Percentiles rank a stretch among this genome's conserved stretches.
These are phyloP conservation scores for Luperina nickerlii DNA, from an alignment of 2,888 invertebrate genomes.

Conservation along the genomic window DNA sequence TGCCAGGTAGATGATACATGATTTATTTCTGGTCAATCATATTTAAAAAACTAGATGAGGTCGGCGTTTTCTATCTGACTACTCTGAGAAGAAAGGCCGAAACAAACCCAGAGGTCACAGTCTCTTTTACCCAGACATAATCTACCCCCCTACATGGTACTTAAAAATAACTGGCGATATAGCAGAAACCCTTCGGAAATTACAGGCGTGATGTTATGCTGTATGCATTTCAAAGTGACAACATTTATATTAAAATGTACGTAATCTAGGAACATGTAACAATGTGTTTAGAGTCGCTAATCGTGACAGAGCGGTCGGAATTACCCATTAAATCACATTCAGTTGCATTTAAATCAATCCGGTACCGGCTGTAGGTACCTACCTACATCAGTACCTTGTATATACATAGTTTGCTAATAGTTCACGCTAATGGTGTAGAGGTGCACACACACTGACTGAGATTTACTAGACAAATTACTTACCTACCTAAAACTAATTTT, in stretches of 20 bases:
- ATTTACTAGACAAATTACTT: not conserved
- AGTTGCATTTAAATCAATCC: constrained; percentile 72
- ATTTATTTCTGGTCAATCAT: no score
- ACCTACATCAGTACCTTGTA: not conserved
- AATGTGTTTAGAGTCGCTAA: constrained; percentile 48
- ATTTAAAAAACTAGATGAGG: no score
- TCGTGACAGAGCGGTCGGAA: constrained; percentile 64
- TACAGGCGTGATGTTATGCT: not conserved
- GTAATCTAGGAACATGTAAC: constrained; percentile 9
- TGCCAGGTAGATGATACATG: no score
- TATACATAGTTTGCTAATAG: constrained; percentile 24
- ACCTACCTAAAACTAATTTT: not conserved
- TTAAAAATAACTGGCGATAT: not conserved
- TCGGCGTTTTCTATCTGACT: no score
- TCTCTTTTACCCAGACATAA: no score
- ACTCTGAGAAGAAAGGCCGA: no score
- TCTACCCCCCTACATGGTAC: no score
- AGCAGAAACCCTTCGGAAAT: not conserved
- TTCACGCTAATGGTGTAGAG: constrained; percentile 30
- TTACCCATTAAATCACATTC: constrained; percentile 53
- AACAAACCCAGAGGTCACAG: no score
- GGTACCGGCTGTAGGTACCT: constrained; percentile 10
- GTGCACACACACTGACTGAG: constrained; percentile 27
- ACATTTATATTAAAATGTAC: not conserved
- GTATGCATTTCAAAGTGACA: not conserved